These are phyloP conservation scores for Netelia melanura DNA, from an alignment of 2,888 invertebrate species.

Conservation along the genomic window DNA sequence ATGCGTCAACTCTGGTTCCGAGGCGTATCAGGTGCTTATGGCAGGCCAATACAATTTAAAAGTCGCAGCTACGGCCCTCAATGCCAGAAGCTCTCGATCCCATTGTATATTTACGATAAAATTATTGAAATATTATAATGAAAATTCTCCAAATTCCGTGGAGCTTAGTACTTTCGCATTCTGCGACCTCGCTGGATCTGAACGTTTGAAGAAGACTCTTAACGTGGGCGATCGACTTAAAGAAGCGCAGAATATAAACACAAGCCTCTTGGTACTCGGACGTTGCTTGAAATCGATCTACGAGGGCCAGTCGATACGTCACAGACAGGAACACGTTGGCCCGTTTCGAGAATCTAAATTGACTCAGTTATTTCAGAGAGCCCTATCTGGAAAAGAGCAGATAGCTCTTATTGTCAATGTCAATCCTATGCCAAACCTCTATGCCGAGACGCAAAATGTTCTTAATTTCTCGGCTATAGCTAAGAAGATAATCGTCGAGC, in stretches of 20 bases:
- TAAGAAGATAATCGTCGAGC: slow-evolving; percentile 86
- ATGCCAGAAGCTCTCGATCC: slow-evolving; percentile 94
- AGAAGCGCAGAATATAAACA: slow-evolving; percentile 97
- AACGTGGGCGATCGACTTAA: slow-evolving; percentile 92
- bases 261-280: slow-evolving; percentile 94
- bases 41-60: slow-evolving; percentile 93
- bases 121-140: slow-evolving; percentile 87
- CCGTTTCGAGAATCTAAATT: slow-evolving; percentile 95
- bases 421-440: slow-evolving; percentile 91
- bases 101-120: slow-evolving; percentile 96
- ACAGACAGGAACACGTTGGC: slow-evolving; percentile 78
- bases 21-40: slow-evolving; percentile 93
- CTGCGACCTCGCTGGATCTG: slow-evolving; percentile 97
- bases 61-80: slow-evolving; percentile 93
- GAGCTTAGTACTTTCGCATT: slow-evolving; percentile 86
- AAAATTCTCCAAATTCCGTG: slow-evolving; percentile 77
- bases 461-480: slow-evolving; percentile 95
- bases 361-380: slow-evolving; percentile 93
- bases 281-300: slow-evolving; percentile 90
- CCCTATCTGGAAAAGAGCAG: slow-evolving; percentile 90
- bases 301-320: slow-evolving; percentile 79
- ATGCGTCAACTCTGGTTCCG: slow-evolving; percentile 90
- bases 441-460: slow-evolving; percentile 94
- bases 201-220: slow-evolving; percentile 92
- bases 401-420: slow-evolving; percentile 96